Conservation (phyloP, 2,113 vertebrate species). For the Triplophysa siluroides region DNA sequence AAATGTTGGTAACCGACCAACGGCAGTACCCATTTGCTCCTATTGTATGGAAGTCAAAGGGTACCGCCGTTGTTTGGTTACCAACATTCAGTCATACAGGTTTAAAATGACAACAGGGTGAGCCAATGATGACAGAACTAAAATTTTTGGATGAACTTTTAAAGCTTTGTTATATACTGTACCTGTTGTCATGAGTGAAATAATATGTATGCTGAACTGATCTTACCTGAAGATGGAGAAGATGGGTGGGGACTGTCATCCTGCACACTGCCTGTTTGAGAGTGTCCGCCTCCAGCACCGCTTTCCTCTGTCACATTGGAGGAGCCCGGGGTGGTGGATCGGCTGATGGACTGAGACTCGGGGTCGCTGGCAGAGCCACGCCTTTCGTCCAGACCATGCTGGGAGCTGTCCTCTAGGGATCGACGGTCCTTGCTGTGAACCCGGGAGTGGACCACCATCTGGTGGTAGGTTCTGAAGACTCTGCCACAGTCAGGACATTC, state of each 20-base stretch:
- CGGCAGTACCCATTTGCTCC: too few relatives aligned
- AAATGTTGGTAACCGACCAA: too few relatives aligned
- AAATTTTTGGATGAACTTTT: too few relatives aligned
- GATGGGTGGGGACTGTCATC: slow-evolving; percentile 98
- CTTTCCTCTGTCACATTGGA: slow-evolving; percentile 98
- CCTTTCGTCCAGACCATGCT: slow-evolving; percentile 85
- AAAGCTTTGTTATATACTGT: neutral
- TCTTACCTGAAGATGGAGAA: slow-evolving; percentile 95
- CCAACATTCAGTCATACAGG: too few relatives aligned
- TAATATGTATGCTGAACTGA: neutral
- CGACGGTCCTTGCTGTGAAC: slow-evolving; percentile 92
- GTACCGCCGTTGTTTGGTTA: too few relatives aligned
- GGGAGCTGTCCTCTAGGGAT: slow-evolving; percentile 83
- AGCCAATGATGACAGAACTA: too few relatives aligned
- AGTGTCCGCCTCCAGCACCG: slow-evolving; percentile 89
- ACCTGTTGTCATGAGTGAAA: neutral
- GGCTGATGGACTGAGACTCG: slow-evolving; percentile 97
- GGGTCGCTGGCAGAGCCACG: slow-evolving; percentile 96
- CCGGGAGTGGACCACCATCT: slow-evolving; percentile 96
- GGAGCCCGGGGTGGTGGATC: slow-evolving; percentile 94
- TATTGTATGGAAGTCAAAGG: too few relatives aligned
- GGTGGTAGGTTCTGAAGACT: slow-evolving; percentile 97
- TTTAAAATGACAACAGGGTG: too few relatives aligned
- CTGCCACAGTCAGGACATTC: slow-evolving; percentile 96
- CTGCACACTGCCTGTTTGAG: slow-evolving; percentile 93